Conservation (phyloP, 2,888 invertebrate genomes). For the Aphrophora alni region DNA sequence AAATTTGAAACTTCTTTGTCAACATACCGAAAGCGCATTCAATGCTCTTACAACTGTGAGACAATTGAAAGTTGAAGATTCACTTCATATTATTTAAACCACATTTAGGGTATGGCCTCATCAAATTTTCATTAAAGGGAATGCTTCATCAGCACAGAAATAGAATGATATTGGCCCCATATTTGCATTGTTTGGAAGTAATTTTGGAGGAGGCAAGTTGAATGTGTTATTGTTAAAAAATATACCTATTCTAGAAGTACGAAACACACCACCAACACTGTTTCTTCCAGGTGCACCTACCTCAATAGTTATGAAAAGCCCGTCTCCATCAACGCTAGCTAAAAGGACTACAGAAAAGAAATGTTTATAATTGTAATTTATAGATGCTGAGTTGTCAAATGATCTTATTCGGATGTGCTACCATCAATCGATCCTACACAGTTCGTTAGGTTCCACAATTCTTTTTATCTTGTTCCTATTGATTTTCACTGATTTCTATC, state of each 20-base stretch:
- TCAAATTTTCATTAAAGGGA: not conserved
- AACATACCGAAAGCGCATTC: conserved; percentile 1
- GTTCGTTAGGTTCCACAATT: conserved; percentile 7
- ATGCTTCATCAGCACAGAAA: not conserved
- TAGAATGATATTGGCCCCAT: not conserved
- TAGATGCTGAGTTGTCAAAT: not conserved
- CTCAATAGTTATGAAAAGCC: conserved; percentile 52
- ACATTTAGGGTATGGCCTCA: not conserved
- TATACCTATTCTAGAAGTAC: not conserved
- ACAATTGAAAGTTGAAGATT: not conserved
- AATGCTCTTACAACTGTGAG: not conserved
- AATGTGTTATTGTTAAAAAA: not conserved
- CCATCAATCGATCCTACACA: not conserved
- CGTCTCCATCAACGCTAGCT: conserved; percentile 52
- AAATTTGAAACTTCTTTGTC: not conserved
- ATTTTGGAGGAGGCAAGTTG: not conserved
- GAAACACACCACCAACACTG: conserved; percentile 53
- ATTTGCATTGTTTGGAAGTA: not conserved
- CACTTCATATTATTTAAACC: not conserved
- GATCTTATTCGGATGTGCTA: not conserved
- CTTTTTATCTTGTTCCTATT: not conserved
- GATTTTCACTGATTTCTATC: not conserved
- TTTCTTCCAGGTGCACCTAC: conserved; percentile 51
- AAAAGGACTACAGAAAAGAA: conserved; percentile 53
- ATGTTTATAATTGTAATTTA: conserved; percentile 53